Conservation (phyloP, 37 sponge, comb jelly and placozoan genomes). For the Theonella swinhoei region DNA sequence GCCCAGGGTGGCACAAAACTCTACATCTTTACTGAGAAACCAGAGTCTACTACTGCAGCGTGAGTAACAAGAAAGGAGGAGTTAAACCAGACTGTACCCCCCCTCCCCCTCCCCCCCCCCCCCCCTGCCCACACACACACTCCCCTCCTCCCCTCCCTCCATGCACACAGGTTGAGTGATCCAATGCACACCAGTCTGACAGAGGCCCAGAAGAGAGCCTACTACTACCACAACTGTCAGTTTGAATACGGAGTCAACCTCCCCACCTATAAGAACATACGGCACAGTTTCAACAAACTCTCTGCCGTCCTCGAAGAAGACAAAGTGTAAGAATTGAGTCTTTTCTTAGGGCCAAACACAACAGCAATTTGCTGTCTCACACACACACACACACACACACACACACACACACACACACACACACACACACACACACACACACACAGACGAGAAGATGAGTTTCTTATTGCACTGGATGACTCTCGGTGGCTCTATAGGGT, state of each 20-base stretch:
- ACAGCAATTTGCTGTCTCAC: background rate
- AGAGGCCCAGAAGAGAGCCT: constrained; percentile 38
- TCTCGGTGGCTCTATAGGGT: constrained; percentile 79
- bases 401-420: constrained; percentile 4
- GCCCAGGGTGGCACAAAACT: constrained; percentile 23
- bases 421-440: constrained; percentile 37
- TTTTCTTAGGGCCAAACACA: background rate
- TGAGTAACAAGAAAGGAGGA: background rate
- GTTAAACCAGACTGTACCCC: background rate
- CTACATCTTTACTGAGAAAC: constrained; percentile 76
- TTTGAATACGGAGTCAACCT: constrained; percentile 58
- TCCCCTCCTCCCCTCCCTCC: constrained; percentile 1
- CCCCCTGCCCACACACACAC: background rate
- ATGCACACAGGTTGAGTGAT: background rate
- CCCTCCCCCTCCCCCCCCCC: constrained; percentile 11
- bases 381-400: too few species aligned
- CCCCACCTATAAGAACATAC: constrained; percentile 68
- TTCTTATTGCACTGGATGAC: constrained; percentile 66
- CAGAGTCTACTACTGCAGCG: background rate
- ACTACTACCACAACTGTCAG: constrained; percentile 80
- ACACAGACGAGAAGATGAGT: constrained; percentile 69
- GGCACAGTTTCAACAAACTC: constrained; percentile 71
- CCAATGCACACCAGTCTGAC: constrained; percentile 4
- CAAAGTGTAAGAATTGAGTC: constrained; percentile 66
- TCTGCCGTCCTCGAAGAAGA: constrained; percentile 63